A percentile compares a stretch with the other conserved stretches of the same genome.
Conservation (phyloP, 2,888 invertebrate species). For the Epiperipatus broadwayi region DNA sequence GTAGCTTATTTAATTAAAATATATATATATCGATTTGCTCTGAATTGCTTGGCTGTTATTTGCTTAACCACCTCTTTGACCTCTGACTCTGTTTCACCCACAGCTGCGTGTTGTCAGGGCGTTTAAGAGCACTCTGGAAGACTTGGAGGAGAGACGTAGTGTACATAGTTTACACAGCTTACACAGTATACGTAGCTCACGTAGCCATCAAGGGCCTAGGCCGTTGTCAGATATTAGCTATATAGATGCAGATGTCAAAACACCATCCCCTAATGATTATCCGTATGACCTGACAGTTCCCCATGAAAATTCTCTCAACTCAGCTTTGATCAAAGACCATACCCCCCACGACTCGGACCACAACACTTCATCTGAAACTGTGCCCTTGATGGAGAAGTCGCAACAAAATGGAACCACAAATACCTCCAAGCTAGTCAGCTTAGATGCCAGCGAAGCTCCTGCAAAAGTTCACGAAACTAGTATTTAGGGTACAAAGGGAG, state of each 20-base stretch:
- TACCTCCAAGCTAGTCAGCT: no score
- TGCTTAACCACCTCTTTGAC: no score
- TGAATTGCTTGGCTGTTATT: no score
- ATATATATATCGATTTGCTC: no score
- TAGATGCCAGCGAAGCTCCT: no score
- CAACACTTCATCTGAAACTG: constrained; percentile 22
- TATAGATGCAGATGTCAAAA: constrained; percentile 47
- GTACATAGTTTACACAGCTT: constrained; percentile 90
- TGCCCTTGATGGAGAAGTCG: constrained; percentile 15
- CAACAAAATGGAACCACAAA: constrained; percentile 14
- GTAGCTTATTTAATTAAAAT: no score
- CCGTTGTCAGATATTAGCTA: constrained; percentile 64
- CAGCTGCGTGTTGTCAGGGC: constrained; percentile 99
- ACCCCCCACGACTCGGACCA: constrained; percentile 28
- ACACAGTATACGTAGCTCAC: constrained; percentile 60
- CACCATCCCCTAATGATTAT: constrained; percentile 26
- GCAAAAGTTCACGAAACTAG: no score
- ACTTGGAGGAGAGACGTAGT: constrained; percentile 95
- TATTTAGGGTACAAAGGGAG: no score
- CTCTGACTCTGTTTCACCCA: constrained; percentile 42
- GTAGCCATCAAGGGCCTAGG: constrained; percentile 50
- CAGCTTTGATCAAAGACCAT: constrained; percentile 21
- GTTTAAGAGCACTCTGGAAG: constrained; percentile 98
- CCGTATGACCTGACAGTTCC: constrained; percentile 18
- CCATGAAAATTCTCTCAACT: constrained; percentile 18